These are phyloP conservation scores for Pagrus major DNA, from an alignment of 2,113 vertebrate genomes.

Conservation along the genomic window DNA sequence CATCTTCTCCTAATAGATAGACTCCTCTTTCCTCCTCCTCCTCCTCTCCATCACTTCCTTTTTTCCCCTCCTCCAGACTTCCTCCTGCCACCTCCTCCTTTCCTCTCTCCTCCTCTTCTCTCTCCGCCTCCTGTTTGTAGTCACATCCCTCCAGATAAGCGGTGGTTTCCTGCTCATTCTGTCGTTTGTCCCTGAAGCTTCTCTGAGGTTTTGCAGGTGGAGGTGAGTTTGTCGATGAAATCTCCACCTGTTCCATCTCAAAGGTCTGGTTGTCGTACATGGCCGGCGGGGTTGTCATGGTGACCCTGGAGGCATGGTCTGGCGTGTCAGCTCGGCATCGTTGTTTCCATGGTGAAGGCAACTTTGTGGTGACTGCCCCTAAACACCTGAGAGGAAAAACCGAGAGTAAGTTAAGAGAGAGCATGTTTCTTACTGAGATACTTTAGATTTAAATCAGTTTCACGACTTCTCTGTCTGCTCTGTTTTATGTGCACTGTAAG, in stretches of 20 bases:
- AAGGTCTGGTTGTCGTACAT: not conserved
- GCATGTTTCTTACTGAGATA: too few species aligned
- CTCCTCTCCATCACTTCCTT: not conserved
- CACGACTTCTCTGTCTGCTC: too few species aligned
- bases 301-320: not conserved
- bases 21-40: not conserved
- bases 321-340: not conserved
- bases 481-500: too few species aligned
- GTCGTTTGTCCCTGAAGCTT: conserved; percentile 57
- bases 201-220: conserved; percentile 72
- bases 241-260: not conserved
- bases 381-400: conserved; percentile 60
- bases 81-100: not conserved
- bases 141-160: conserved; percentile 58
- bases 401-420: too few species aligned
- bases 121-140: not conserved
- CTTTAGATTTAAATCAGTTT: too few species aligned
- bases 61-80: not conserved
- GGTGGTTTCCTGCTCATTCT: not conserved
- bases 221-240: not conserved
- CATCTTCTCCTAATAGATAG: conserved; percentile 2
- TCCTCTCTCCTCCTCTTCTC: not conserved
- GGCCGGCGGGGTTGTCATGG: conserved; percentile 27
- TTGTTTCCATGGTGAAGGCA: conserved; percentile 14
- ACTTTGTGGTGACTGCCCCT: not conserved